Percentiles rank a stretch among this genome's conserved stretches.
Evolutionary conservation across 2,797 vertebrate species (phyloP).

Genomic region (Eutrigla gurnardus): DNA sequence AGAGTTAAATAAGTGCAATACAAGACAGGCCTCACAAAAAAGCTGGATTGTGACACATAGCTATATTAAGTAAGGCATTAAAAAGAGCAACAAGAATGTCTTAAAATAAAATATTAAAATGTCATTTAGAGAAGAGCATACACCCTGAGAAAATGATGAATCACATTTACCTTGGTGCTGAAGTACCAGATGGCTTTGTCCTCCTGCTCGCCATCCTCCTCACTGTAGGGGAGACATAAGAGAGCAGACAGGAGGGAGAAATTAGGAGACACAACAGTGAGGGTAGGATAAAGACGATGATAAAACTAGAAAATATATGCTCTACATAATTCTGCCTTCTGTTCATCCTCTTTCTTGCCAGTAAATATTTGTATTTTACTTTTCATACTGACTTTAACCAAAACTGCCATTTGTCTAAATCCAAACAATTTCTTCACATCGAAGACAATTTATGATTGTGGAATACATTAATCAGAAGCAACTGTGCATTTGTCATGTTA

Average conservation of each 20-base stretch:
- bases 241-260: not conserved
- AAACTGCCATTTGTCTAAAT: not conserved
- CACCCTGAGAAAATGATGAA: not conserved
- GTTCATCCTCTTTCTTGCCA: not conserved
- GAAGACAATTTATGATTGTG: not conserved
- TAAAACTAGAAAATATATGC: not conserved
- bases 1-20: not conserved
- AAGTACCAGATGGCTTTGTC: slow-evolving; percentile 98
- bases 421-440: not conserved
- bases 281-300: not conserved
- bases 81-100: not conserved
- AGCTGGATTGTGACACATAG: not conserved
- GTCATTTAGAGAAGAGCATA: not conserved
- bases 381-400: not conserved
- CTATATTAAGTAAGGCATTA: not conserved
- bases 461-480: not conserved
- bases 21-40: not conserved
- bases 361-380: not conserved
- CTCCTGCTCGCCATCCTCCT: slow-evolving; percentile 95
- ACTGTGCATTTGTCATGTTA: not conserved
- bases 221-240: slow-evolving; percentile 80
- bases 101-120: not conserved
- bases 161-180: slow-evolving; percentile 88
- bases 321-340: slow-evolving; percentile 9
- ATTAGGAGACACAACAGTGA: slow-evolving; percentile 15